These are phyloP conservation scores for Myotis daubentonii DNA, from an alignment of 2,797 vertebrate species.

Conservation along the genomic window DNA sequence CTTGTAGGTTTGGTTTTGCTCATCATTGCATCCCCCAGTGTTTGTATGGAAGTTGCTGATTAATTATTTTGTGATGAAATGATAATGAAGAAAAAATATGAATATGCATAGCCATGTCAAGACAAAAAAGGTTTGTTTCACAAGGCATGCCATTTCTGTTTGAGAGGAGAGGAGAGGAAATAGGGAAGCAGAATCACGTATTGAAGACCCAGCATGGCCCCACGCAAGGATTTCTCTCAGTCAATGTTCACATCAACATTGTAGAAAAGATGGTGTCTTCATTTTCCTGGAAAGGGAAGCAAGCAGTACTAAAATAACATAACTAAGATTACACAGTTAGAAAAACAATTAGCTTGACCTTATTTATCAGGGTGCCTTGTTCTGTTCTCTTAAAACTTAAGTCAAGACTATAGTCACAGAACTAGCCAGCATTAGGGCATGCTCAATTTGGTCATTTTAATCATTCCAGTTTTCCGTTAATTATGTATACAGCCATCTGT, in stretches of 20 bases:
- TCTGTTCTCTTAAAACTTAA: background rate
- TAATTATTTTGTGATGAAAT: slow-evolving; percentile 63
- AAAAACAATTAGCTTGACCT: background rate
- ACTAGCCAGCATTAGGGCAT: background rate
- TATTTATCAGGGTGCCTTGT: background rate
- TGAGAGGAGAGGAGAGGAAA: background rate
- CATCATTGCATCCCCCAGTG: background rate
- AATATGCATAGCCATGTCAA: slow-evolving; percentile 41
- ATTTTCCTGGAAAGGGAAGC: background rate
- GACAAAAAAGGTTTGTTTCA: background rate
- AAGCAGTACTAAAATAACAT: background rate
- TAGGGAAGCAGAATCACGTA: background rate
- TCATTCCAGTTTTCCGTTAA: background rate
- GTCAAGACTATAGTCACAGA: background rate
- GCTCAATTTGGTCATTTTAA: background rate
- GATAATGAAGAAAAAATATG: slow-evolving; percentile 51
- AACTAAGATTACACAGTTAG: background rate
- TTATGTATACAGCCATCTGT: background rate
- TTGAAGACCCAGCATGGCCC: background rate
- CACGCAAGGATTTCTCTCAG: background rate
- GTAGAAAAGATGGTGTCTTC: background rate
- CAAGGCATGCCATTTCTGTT: background rate
- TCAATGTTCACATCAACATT: background rate
- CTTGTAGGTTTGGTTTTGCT: slow-evolving; percentile 27
- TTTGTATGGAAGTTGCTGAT: slow-evolving; percentile 24